Evolutionary conservation across 92 coral and sea anemone species (phyloP).

Genomic region (Blastomussa wellsi): DNA sequence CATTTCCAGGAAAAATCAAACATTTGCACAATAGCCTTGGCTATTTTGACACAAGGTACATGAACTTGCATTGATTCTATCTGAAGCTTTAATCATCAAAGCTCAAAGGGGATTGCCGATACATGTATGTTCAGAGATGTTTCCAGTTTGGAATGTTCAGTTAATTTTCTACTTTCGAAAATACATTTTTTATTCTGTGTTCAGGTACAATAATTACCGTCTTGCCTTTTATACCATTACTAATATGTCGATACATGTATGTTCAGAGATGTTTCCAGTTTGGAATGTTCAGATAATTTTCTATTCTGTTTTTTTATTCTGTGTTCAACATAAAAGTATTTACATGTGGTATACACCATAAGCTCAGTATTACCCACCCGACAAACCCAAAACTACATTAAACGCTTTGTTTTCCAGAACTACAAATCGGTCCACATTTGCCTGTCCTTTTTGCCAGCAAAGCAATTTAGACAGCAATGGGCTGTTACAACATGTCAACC

Average conservation of each 20-base stretch:
- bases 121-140: no score
- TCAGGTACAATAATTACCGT: no score
- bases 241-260: no score
- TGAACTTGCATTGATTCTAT: background rate
- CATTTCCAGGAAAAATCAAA: background rate
- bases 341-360: no score
- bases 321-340: no score
- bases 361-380: background rate
- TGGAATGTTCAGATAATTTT: no score
- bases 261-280: no score
- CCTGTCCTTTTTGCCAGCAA: slow-evolving; percentile 79
- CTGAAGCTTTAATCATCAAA: background rate
- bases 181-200: no score
- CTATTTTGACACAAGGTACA: background rate
- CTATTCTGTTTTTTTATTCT: no score
- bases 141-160: no score
- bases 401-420: slow-evolving; percentile 19
- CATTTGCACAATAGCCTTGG: background rate
- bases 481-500: slow-evolving; percentile 73
- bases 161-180: no score
- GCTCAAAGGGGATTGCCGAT: background rate
- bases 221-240: no score
- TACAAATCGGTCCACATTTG: slow-evolving; percentile 76
- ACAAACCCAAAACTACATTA: background rate
- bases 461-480: slow-evolving; percentile 69